Evolutionary conservation across 2,797 vertebrate species (phyloP).

Genomic region (Lacerta agilis): DNA sequence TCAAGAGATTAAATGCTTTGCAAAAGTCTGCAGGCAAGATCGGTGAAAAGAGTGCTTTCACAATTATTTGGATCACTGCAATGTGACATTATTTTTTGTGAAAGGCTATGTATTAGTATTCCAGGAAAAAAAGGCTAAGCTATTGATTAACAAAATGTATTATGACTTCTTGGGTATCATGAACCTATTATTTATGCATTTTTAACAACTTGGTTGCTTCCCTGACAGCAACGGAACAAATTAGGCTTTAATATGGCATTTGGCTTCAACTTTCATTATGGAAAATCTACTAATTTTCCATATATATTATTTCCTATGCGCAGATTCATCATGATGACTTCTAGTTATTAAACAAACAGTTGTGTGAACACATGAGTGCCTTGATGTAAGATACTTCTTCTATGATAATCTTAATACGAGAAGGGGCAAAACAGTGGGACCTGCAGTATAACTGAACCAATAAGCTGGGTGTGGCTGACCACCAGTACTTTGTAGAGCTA

Average conservation of each 20-base stretch:
- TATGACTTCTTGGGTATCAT: not conserved
- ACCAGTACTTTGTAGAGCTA: too few species aligned
- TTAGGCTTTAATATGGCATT: not conserved
- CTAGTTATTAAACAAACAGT: not conserved
- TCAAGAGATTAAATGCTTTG: not conserved
- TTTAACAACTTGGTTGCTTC: not conserved
- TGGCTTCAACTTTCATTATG: not conserved
- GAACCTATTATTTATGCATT: not conserved
- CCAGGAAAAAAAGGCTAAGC: not conserved
- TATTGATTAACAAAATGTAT: conserved; percentile 11
- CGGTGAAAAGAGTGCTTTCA: not conserved
- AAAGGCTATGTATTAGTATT: not conserved
- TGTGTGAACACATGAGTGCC: not conserved
- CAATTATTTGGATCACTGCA: not conserved
- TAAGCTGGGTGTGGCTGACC: not conserved
- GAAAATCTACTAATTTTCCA: not conserved
- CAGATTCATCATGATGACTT: not conserved
- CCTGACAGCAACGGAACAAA: not conserved
- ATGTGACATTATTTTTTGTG: not conserved
- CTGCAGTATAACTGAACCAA: not conserved
- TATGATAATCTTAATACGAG: not conserved
- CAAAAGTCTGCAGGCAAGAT: not conserved
- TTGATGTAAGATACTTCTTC: not conserved
- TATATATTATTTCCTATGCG: not conserved
- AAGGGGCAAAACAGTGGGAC: not conserved